phyloP scores from a whole-genome alignment of 2,113 vertebrate genomes.

The Atlantisia rogersi region DNA sequence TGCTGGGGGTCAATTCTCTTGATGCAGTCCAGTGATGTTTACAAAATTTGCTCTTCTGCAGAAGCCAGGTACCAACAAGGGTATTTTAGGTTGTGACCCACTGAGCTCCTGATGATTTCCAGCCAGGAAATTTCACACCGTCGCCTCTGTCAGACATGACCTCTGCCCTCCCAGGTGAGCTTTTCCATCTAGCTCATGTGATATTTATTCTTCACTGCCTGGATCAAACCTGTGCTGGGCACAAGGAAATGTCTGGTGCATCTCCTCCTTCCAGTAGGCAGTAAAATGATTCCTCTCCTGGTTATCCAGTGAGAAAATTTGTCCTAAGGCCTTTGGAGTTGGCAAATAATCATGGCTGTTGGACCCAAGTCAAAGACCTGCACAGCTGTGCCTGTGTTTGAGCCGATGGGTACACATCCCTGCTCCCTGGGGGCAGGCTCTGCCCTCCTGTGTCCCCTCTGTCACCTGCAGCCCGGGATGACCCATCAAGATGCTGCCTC shows the following conservation, averaged over 20 bases:
- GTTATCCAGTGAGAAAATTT: background rate
- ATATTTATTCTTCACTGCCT: background rate
- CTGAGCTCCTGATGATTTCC: background rate
- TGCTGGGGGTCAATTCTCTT: background rate
- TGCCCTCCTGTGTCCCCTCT: background rate
- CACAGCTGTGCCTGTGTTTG: too few relatives aligned
- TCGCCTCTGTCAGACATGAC: background rate
- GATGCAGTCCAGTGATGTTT: background rate
- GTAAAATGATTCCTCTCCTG: background rate
- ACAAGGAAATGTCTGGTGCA: background rate
- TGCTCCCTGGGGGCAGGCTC: background rate
- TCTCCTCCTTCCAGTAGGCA: background rate
- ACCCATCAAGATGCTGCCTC: background rate
- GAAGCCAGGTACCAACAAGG: background rate
- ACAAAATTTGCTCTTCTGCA: background rate
- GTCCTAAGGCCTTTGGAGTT: background rate
- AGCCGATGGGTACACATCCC: too few relatives aligned
- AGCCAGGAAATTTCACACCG: background rate
- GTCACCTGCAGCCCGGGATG: background rate
- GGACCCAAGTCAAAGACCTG: background rate
- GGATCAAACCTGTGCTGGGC: background rate
- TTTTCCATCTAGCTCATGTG: background rate
- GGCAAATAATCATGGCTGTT: background rate
- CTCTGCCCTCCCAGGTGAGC: background rate
- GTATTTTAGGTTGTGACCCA: background rate